Percentiles rank a stretch among this genome's conserved stretches.
These are phyloP conservation scores for Mesocentrotus franciscanus DNA, from an alignment of 53 echinoderm and acorn worm genomes.

Conservation along the genomic window DNA sequence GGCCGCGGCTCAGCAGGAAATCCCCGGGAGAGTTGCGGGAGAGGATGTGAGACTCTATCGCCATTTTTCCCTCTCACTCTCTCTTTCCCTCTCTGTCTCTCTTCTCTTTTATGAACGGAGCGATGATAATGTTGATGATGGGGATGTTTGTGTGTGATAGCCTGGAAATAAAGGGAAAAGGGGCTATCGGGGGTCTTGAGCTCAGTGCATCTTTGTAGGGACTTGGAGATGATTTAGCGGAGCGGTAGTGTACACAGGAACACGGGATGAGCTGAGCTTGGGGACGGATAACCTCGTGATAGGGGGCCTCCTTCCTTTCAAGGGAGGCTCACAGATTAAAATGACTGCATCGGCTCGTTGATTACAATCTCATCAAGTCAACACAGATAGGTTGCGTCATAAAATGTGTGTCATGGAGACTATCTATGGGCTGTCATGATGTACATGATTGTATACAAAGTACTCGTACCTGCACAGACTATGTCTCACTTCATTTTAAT, in stretches of 20 bases:
- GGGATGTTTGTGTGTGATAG: conserved; percentile 46
- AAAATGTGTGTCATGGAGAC: background rate
- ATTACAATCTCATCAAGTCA: conserved; percentile 45
- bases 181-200: conserved; percentile 2
- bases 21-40: conserved; percentile 72
- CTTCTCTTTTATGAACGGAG: conserved; percentile 12
- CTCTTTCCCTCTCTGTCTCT: conserved; percentile 9
- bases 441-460: background rate
- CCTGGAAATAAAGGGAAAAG: conserved; percentile 52
- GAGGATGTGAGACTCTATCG: conserved; percentile 70
- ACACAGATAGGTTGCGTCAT: conserved; percentile 46
- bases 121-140: conserved; percentile 65
- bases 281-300: conserved; percentile 63
- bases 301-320: conserved; percentile 60
- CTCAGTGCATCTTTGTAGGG: background rate
- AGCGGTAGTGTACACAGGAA: conserved; percentile 66
- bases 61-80: conserved; percentile 42
- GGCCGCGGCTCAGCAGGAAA: conserved; percentile 68
- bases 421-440: background rate
- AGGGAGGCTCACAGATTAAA: conserved; percentile 21
- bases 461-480: too few species aligned
- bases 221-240: conserved; percentile 47
- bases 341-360: background rate
- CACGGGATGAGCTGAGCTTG: conserved; percentile 59
- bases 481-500: too few species aligned